Base-by-base conservation (phyloP, 2,888 invertebrate species). In the Mimachlamys varia region DNA sequence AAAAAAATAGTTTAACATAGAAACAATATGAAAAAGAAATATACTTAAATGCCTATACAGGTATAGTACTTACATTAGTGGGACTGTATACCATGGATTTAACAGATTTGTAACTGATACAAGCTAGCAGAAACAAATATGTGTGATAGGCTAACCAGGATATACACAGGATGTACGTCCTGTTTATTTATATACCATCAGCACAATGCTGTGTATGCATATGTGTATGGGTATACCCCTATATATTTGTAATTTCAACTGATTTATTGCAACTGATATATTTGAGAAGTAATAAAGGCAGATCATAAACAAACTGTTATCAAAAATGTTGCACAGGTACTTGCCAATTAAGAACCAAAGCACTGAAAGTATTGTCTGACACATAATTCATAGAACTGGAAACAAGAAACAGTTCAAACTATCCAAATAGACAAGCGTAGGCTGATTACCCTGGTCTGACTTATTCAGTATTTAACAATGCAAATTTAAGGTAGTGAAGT, bases 201-300 rank as follows among this genome's bases (percentile, higher is more conserved):
- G 58, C 22, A 58, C n/a, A 76, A 76, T 13, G 33, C 12, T 12
- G 22, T 33, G 27, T 76, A 0, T 7, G 27, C 12, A 76, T 76
- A 33, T 76, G 27, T 76, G 10, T 76, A 15, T 22, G 17, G n/a
- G n/a, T n/a, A n/a, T n/a, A n/a, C n/a, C n/a, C n/a, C n/a, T n/a
- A n/a, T n/a, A n/a, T n/a, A n/a, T 76, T 76, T 76, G 33, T 76
- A 76, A 33, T 76, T 76, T 76, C 76, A 76, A 76, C 33, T 27
- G 76, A 76, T 76, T 76, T 76, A 76, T 76, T 76, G 76, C 33
- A 4, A 22, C 76, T 76, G 76, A 33, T 33, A 33, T 27, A 22
- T 33, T 76, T 76, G 76, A 17, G 33, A 33, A 76, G 33, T 27
- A 76, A 22, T 76, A 33, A 27, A 76, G 27, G 76, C 27, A 76